These are phyloP conservation scores for Timema podura DNA, from an alignment of 2,888 invertebrate species.

Conservation along the genomic window DNA sequence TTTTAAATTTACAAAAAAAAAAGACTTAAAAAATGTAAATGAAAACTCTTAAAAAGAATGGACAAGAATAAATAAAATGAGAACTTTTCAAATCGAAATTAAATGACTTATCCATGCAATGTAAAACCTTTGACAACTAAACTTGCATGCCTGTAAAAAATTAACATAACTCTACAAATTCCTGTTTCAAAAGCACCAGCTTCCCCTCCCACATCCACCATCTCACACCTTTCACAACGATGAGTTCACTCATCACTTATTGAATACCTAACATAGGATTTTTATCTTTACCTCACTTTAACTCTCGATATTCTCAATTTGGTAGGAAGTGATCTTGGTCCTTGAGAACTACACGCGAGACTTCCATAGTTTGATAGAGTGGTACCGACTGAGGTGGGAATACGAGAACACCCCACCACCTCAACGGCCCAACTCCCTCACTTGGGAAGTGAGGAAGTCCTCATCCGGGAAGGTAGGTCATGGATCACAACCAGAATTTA, in stretches of 20 bases:
- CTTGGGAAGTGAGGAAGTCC: constrained; percentile 95
- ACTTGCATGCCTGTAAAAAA: too few relatives aligned
- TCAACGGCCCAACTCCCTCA: constrained; percentile 80
- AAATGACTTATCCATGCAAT: neutral
- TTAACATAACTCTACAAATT: too few relatives aligned
- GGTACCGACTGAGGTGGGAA: constrained; percentile 90
- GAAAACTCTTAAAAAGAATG: neutral
- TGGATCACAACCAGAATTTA: too few relatives aligned
- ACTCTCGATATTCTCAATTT: neutral
- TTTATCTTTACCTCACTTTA: too few relatives aligned
- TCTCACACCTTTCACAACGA: too few relatives aligned
- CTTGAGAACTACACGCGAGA: constrained; percentile 92
- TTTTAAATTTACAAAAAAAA: too few relatives aligned
- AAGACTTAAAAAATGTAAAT: neutral
- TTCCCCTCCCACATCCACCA: too few relatives aligned
- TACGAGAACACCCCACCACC: constrained; percentile 85
- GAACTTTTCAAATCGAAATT: neutral
- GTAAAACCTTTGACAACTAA: too few relatives aligned
- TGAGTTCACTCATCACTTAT: too few relatives aligned
- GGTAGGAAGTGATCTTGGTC: constrained; percentile 82
- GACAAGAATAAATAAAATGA: neutral
- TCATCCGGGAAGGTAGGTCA: constrained; percentile 49
- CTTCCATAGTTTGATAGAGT: constrained; percentile 89
- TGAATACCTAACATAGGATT: too few relatives aligned
- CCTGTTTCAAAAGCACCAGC: too few relatives aligned